These are phyloP conservation scores for Neosalanx taihuensis DNA, from an alignment of 2,797 vertebrate genomes.

Conservation along the genomic window DNA sequence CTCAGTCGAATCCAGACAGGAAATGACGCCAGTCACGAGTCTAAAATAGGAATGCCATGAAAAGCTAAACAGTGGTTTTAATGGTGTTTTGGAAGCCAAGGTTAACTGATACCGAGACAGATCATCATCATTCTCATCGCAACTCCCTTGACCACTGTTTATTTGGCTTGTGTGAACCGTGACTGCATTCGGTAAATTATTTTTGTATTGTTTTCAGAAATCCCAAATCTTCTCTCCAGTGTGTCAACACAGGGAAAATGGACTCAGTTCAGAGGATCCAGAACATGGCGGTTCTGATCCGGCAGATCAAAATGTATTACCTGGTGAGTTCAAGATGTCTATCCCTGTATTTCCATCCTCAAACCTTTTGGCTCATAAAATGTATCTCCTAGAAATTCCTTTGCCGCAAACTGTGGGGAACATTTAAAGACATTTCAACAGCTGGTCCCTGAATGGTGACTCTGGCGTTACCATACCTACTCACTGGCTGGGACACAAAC, in stretches of 20 bases:
- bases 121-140: constrained; percentile 13
- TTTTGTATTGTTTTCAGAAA: constrained; percentile 71
- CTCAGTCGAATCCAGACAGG: constrained; percentile 28
- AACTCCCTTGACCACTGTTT: constrained; percentile 21
- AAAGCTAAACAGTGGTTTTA: constrained; percentile 44
- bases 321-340: constrained; percentile 78
- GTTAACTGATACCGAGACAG: constrained; percentile 20
- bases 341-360: neutral
- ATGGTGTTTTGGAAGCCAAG: constrained; percentile 23
- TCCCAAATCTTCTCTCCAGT: constrained; percentile 77
- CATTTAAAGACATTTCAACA: constrained; percentile 12
- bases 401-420: constrained; percentile 3
- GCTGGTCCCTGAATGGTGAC: neutral
- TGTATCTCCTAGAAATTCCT: neutral
- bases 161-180: neutral
- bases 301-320: constrained; percentile 89
- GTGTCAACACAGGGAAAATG: constrained; percentile 83
- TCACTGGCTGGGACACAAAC: neutral
- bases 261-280: constrained; percentile 85
- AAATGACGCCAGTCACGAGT: constrained; percentile 44
- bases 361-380: neutral
- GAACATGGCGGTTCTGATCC: constrained; percentile 85
- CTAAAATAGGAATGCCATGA: constrained; percentile 49
- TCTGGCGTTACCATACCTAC: neutral
- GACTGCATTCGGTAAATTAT: too few species aligned